phyloP scores from a whole-genome alignment of 2,888 invertebrate genomes.

The Actias luna region DNA sequence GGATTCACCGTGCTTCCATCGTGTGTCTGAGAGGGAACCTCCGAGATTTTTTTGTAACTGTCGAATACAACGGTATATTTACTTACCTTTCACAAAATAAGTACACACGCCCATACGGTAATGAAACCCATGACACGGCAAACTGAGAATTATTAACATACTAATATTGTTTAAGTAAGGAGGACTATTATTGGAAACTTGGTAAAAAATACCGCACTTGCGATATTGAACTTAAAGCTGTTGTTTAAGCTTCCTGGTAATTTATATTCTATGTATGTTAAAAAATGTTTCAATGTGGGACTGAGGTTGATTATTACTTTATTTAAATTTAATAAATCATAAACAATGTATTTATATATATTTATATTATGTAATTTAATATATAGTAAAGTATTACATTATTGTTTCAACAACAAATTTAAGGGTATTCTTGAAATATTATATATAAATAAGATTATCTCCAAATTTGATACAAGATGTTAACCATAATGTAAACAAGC shows the following conservation, averaged over 20 bases:
- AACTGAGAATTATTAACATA: neutral
- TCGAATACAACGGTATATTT: neutral
- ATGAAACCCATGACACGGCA: no score
- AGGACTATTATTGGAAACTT: neutral
- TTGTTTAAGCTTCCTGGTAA: no score
- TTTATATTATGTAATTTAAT: neutral
- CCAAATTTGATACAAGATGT: neutral
- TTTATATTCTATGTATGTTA: no score
- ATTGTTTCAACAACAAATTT: neutral
- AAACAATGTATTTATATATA: no score
- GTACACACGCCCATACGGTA: neutral
- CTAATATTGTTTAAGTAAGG: no score
- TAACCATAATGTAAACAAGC: neutral
- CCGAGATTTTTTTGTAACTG: neutral
- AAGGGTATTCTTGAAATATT: slow-evolving; percentile 6
- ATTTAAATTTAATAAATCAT: neutral
- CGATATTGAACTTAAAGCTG: no score
- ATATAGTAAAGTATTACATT: neutral
- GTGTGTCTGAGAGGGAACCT: no score
- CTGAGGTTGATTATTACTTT: neutral
- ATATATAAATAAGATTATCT: slow-evolving; percentile 3
- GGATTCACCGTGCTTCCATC: no score
- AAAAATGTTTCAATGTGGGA: no score
- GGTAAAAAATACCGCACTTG: neutral
- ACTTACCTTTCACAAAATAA: neutral